phyloP scores from a whole-genome alignment of 2,888 invertebrate species.

The Chrysolina haemoptera region DNA sequence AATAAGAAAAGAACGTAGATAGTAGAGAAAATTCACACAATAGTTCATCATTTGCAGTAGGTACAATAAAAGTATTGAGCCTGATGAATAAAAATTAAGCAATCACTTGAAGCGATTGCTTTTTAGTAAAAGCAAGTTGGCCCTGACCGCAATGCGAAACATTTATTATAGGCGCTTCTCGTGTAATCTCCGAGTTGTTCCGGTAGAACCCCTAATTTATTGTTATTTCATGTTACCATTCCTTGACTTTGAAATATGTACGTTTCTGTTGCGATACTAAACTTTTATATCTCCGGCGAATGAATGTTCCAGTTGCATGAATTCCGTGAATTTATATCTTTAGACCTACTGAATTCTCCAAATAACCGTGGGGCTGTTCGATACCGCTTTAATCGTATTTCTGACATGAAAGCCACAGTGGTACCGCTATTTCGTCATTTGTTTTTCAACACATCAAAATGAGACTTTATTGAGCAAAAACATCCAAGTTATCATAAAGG shows the following conservation, averaged over 20 bases:
- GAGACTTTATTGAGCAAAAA: too few relatives aligned
- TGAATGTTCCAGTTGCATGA: background rate
- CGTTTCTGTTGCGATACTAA: background rate
- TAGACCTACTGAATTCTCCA: background rate
- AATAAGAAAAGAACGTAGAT: too few relatives aligned
- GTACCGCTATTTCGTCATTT: too few relatives aligned
- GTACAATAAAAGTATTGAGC: too few relatives aligned
- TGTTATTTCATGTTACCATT: conserved; percentile 8
- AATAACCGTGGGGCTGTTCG: background rate
- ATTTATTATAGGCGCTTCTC: conserved; percentile 1
- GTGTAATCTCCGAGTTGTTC: conserved; percentile 5
- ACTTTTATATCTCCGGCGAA: conserved; percentile 6
- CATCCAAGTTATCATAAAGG: too few relatives aligned
- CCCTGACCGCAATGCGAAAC: conserved; percentile 2
- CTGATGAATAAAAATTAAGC: too few relatives aligned
- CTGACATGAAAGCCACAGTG: too few relatives aligned
- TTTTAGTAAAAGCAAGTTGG: too few relatives aligned
- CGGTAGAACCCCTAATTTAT: conserved; percentile 13
- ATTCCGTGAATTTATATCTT: background rate
- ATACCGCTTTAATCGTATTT: background rate
- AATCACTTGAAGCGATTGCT: too few relatives aligned
- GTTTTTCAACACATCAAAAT: too few relatives aligned
- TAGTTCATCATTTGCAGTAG: too few relatives aligned
- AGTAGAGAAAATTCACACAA: too few relatives aligned
- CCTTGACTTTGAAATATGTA: conserved; percentile 11